Base-by-base conservation (phyloP, 2,113 vertebrate genomes). In the Strix aluco region DNA sequence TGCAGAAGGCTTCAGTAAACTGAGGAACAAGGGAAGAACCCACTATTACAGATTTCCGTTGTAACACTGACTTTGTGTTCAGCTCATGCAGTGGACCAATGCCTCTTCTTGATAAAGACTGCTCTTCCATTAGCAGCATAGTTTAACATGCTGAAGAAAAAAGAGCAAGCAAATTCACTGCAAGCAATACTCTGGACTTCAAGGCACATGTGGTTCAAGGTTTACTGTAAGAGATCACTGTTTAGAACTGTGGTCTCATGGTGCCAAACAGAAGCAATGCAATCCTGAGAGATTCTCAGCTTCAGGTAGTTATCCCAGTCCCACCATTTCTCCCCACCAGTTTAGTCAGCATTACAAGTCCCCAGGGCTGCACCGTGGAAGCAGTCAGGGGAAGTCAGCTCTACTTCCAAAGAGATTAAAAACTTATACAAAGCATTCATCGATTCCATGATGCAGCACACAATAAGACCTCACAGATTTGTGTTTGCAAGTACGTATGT, bases 401-500 rank as follows among this genome's bases (percentile, higher is more conserved):
- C 52, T 51, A 11, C 30, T 73, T 82, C 58, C 18, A 23, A 22
- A 72, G 40, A 51, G 15, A 61, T 15, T 34, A 42, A 27, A 20
- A 58, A 62, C 25, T 46, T 44, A 8, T 0, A 51, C 1, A 26
- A 54, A 81, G 34, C 23, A 17, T 22, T 27, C 26, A 22, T 11
- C 13, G 2, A 21, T 12, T 17, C 47, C 5, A 2, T 1, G 16
- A 47, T 34, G 47, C 38, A 47, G 58, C 23, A 52, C 3, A 4
- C 36, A 30, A 19, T 6, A 42, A 1, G 2, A 30, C 11, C 42
- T 40, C n/a, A 11, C 26, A 38, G 30, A 15, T 14, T 3, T 10
- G 13, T 0, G 1, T 13, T 46, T 30, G 27, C 36, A 72, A 69
- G 22, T 7, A 46, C 0, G 7, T n/a, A 63, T 0, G 8, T n/a